Conservation (phyloP, 2,888 invertebrate species). For the Caenorhabditis zanzibari region DNA sequence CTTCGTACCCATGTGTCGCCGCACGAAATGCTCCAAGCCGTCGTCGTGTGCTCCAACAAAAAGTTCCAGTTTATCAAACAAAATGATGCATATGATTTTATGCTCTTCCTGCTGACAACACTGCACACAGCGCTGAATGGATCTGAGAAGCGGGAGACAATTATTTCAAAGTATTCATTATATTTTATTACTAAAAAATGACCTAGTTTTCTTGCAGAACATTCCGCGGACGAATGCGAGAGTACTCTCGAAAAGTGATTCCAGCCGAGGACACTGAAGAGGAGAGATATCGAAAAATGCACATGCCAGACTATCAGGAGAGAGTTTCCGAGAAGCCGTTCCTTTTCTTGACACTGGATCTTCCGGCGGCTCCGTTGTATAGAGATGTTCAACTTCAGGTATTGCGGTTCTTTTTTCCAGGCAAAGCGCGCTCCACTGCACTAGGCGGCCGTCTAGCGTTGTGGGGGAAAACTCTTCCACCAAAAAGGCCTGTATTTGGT, state of each 20-base stretch:
- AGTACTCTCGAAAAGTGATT: constrained; percentile 91
- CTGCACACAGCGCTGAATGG: constrained; percentile 96
- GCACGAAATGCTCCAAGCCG: constrained; percentile 96
- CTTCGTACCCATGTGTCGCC: constrained; percentile 99
- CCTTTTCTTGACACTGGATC: constrained; percentile 96
- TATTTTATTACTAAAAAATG: too few relatives aligned
- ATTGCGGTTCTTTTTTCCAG: too few relatives aligned
- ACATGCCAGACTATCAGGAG: constrained; percentile 85
- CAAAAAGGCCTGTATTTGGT: too few relatives aligned
- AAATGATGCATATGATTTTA: constrained; percentile 97
- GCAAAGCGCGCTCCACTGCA: too few relatives aligned
- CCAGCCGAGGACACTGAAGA: constrained; percentile 88
- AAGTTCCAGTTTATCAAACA: constrained; percentile 99
- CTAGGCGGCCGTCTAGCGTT: too few relatives aligned
- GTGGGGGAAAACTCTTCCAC: too few relatives aligned
- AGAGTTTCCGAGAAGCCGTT: constrained; percentile 94
- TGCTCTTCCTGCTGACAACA: constrained; percentile 98
- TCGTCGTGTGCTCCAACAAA: constrained; percentile 95
- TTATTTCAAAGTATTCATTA: constrained; percentile 89
- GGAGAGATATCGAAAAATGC: constrained; percentile 70
- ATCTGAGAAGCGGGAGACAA: constrained; percentile 87
- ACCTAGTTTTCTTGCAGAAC: constrained; percentile 85
- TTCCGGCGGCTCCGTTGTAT: constrained; percentile 97
- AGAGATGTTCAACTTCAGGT: constrained; percentile 91
- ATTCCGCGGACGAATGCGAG: constrained; percentile 88